These are phyloP conservation scores for Agelastica alni DNA, from an alignment of 2,888 invertebrate genomes.

Conservation along the genomic window DNA sequence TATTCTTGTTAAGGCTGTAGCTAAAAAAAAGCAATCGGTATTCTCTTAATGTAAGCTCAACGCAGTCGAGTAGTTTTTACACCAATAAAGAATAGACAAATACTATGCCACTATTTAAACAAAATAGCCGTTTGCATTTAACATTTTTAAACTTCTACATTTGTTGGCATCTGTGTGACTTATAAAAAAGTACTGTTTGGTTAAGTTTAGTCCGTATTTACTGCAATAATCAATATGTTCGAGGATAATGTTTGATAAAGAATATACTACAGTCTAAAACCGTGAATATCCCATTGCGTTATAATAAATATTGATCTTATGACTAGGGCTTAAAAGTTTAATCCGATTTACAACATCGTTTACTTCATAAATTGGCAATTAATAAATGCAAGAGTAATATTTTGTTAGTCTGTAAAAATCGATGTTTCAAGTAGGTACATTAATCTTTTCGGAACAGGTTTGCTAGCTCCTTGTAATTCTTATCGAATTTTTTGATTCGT, in stretches of 20 bases:
- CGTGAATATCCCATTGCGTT: constrained; percentile 56
- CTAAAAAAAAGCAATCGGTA: too few species aligned
- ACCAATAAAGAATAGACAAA: too few species aligned
- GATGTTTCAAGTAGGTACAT: constrained; percentile 16
- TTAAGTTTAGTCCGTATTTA: not conserved
- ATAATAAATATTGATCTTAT: constrained; percentile 53
- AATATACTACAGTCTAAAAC: constrained; percentile 36
- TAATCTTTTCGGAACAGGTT: constrained; percentile 19
- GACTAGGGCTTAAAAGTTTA: constrained; percentile 53
- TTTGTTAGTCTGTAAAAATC: constrained; percentile 37
- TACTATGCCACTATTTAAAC: too few species aligned
- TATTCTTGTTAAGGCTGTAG: too few species aligned
- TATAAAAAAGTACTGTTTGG: too few species aligned
- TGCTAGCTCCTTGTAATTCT: constrained; percentile 13
- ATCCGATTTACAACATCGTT: constrained; percentile 49
- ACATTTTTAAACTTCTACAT: too few species aligned
- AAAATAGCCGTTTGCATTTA: too few species aligned
- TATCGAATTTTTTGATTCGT: constrained; percentile 3
- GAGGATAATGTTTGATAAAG: constrained; percentile 22
- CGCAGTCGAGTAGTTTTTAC: too few species aligned
- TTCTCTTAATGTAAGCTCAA: too few species aligned
- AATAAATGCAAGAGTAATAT: constrained; percentile 42
- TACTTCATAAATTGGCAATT: constrained; percentile 46
- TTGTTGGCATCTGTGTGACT: too few species aligned
- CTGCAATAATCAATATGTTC: constrained; percentile 8